Base-by-base conservation (phyloP, 2,888 invertebrate genomes). In the Trichopoda pennipes region DNA sequence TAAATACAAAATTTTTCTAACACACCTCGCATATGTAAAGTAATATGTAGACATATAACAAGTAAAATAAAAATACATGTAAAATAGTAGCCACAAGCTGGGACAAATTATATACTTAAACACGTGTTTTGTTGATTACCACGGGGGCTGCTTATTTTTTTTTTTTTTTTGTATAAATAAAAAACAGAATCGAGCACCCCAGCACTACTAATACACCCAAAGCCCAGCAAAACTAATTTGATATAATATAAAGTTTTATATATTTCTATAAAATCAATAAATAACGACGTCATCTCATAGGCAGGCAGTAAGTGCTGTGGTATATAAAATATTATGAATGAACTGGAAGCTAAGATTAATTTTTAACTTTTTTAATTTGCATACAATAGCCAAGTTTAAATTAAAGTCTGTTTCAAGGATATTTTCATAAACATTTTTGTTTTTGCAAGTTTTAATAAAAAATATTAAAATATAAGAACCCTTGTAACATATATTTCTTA, bases 241-340 rank as follows among this genome's bases (percentile, higher is more conserved):
- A 72, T 35, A 23, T 8, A 55, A 10, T 64, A 23, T 66, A 9
- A 56, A 63, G 28, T 53, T 32, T 64, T 69, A 38, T 32, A n/a
- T 38, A 42, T 47, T 47, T 28, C 28, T 28, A n/a, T n/a, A 17
- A 81, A 85, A 85, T 85, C 84, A 84, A 84, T 85, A 85, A 80
- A 76, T 80, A 77, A 81, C 83, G 85, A 85, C 85, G 84, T 85
- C 85, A 85, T 74, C 77, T 66, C 56, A 35, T 6, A 32, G 53
- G 17, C n/a, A n/a, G n/a, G n/a, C n/a, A n/a, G n/a, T n/a, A n/a
- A n/a, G n/a, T n/a, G n/a, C n/a, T n/a, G n/a, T n/a, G 38, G 3
- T 12, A 38, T 38, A 12, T 1, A 44, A 44, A n/a, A 44, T 14
- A 16, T n/a, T 1, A 44, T 44, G n/a, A 44, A 44, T 44, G 42